Percentiles rank a stretch among this genome's conserved stretches.
These are phyloP conservation scores for Petrocephalus schoutedeni DNA, from an alignment of 2,797 vertebrate species.

Conservation along the genomic window DNA sequence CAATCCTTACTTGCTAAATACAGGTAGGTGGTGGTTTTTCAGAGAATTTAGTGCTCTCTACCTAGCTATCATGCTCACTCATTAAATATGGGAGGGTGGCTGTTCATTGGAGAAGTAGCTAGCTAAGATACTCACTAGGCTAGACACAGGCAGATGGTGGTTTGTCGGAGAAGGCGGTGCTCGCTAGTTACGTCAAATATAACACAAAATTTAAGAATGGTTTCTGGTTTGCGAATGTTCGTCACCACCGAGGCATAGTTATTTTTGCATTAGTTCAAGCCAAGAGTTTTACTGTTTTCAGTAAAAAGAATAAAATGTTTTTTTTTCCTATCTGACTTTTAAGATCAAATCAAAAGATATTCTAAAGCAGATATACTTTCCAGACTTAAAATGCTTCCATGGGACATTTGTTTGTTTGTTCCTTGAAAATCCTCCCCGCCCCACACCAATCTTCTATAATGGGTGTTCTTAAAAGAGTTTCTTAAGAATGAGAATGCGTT, in stretches of 20 bases:
- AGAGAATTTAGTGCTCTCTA: not conserved
- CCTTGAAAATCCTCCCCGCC: not conserved
- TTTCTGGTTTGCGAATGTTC: not conserved
- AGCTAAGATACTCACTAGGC: not conserved
- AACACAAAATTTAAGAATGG: not conserved
- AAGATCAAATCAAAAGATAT: conserved; percentile 5
- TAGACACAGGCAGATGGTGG: not conserved
- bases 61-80: not conserved
- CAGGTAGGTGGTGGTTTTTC: not conserved
- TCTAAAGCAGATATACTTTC: conserved; percentile 12
- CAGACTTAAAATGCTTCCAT: conserved; percentile 12
- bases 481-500: conserved; percentile 44
- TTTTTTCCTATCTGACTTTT: not conserved
- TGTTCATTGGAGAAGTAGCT: not conserved
- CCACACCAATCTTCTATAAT: conserved; percentile 19
- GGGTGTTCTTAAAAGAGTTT: conserved; percentile 46
- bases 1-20: not conserved
- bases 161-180: not conserved
- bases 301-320: not conserved
- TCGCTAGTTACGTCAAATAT: not conserved
- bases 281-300: not conserved
- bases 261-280: not conserved
- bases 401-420: conserved; percentile 17
- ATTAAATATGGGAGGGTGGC: too few species aligned
- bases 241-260: not conserved